These are phyloP conservation scores for Macroglossus sobrinus DNA, from an alignment of 2,113 vertebrate genomes.

Conservation along the genomic window DNA sequence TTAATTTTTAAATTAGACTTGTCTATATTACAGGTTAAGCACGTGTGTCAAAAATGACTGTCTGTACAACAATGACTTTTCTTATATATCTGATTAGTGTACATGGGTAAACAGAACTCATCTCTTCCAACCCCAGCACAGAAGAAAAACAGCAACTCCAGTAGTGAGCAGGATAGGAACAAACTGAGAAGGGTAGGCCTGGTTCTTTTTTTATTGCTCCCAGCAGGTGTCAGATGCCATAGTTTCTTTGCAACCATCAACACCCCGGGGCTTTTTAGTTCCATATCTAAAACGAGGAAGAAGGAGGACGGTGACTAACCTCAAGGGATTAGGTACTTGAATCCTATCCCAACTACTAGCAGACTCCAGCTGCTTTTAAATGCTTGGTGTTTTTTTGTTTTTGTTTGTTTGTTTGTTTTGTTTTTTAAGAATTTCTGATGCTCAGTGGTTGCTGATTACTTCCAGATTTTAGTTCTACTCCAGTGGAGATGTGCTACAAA, in stretches of 20 bases:
- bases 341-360: conserved; percentile 93
- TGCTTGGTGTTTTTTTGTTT: conserved; percentile 87
- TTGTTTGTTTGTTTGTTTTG: no score
- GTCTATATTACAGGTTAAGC: conserved; percentile 73
- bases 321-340: conserved; percentile 96
- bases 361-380: conserved; percentile 96
- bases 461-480: conserved; percentile 99
- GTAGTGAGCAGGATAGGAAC: conserved; percentile 78
- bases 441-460: conserved; percentile 97
- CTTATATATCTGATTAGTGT: conserved; percentile 74
- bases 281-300: conserved; percentile 86
- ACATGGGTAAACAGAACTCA: conserved; percentile 73
- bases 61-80: conserved; percentile 59
- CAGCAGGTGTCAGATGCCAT: conserved; percentile 92
- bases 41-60: conserved; percentile 53
- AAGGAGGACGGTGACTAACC: conserved; percentile 86
- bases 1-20: conserved; percentile 73
- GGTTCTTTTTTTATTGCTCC: conserved; percentile 95
- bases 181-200: conserved; percentile 87
- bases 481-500: conserved; percentile 91
- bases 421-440: conserved; percentile 95
- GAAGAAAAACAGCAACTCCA: conserved; percentile 53
- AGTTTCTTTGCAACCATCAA: conserved; percentile 91
- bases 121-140: conserved; percentile 5
- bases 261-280: conserved; percentile 92